A percentile compares a stretch with the other conserved stretches of the same genome.
Evolutionary conservation across 2,888 invertebrate genomes (phyloP).

Genomic region (Neocrepidodera transversa): DNA sequence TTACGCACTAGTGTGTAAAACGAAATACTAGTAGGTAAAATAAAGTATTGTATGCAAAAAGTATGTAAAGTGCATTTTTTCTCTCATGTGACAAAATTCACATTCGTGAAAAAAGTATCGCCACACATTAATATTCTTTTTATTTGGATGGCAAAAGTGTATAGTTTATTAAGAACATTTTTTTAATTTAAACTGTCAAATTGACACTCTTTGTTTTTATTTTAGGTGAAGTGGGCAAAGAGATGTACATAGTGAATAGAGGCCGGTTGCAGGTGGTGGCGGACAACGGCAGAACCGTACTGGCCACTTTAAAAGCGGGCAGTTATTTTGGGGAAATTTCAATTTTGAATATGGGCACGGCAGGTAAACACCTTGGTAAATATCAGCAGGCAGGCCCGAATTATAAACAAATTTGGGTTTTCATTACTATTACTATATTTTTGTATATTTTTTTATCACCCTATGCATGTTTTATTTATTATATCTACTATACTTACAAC

Average conservation of each 20-base stretch:
- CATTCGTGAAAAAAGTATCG: too few relatives aligned
- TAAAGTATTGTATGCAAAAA: too few relatives aligned
- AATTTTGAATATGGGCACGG: constrained; percentile 99
- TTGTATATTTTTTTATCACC: constrained; percentile 14
- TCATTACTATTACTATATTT: constrained; percentile 7
- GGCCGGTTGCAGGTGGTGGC: constrained; percentile 94
- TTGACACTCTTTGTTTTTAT: too few relatives aligned
- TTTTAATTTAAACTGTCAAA: too few relatives aligned
- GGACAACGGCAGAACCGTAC: constrained; percentile 93
- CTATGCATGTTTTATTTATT: constrained; percentile 33
- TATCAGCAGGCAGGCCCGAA: constrained; percentile 66
- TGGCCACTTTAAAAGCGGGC: constrained; percentile 97
- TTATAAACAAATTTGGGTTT: constrained; percentile 24
- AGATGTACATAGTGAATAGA: constrained; percentile 99
- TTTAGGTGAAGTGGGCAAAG: constrained; percentile 97
- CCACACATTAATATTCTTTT: too few relatives aligned
- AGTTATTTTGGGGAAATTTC: constrained; percentile 99
- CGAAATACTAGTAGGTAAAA: too few relatives aligned
- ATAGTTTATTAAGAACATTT: too few relatives aligned
- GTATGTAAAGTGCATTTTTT: too few relatives aligned
- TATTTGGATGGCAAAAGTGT: too few relatives aligned
- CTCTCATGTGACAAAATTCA: too few relatives aligned
- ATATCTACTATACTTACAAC: constrained; percentile 6
- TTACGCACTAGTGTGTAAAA: too few relatives aligned
- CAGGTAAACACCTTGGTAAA: constrained; percentile 97